Base-by-base conservation (phyloP, 2,888 invertebrate species). In the Sphinx pinastri region DNA sequence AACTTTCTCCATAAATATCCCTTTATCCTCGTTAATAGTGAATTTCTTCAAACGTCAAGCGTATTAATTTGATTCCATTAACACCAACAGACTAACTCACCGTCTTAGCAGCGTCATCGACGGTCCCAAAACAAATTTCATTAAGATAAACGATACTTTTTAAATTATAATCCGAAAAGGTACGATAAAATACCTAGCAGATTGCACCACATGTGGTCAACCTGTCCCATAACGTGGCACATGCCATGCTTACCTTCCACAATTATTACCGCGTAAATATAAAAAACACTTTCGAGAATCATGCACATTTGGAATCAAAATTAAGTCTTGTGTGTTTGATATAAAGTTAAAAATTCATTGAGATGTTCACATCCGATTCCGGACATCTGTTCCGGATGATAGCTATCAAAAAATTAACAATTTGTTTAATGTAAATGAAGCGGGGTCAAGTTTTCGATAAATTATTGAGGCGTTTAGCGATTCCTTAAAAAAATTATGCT, bases 381-480 rank as follows among this genome's bases (percentile, higher is more conserved):
- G 76, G 81, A 91, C 94, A 94, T 92, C 92, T 94, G 94, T 93
- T 92, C 88, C 90, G 88, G 90, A 90, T 86, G 94, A 93, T 93
- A 87, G 90, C 87, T 93, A 94, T 93, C 93, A 88, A 92, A 92
- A 93, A 94, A 93, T 94, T 93, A 93, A 94, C 93, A 94, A 94
- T 94, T 94, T 94, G 93, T 94, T 93, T 93, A 93, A 94, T 92
- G 90, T 89, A 93, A 94, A 94, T 93, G 91, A 92, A 88, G 86
- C 87, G 90, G 88, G 89, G 90, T 89, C 89, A 90, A 88, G 85
- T 83, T 82, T 79, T 88, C 89, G 87, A 91, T 93, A 94, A 93
- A 90, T 93, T 93, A 92, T 92, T 84, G 84, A 84, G 79, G 80
- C 89, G 84, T 86, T 91, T 88, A 91, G 88, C 90, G 87, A 88